Evolutionary conservation across 2,888 invertebrate genomes (phyloP).

Genomic region (Linnaemya tessellans): DNA sequence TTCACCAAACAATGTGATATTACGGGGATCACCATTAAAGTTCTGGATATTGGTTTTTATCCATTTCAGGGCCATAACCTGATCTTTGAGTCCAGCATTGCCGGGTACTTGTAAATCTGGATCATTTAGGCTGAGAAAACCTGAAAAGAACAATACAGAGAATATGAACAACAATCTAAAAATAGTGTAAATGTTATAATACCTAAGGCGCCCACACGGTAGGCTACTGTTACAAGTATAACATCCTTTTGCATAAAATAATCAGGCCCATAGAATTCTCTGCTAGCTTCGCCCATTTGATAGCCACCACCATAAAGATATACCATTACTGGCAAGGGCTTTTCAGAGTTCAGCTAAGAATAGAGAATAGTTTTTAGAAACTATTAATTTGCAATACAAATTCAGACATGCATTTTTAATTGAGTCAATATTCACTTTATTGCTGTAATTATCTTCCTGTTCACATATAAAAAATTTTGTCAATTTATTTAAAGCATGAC

Average conservation of each 20-base stretch:
- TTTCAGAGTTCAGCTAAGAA: slow-evolving; percentile 72
- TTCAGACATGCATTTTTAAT: no score
- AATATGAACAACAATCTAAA: background rate
- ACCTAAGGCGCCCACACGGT: slow-evolving; percentile 84
- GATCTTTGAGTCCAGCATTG: slow-evolving; percentile 85
- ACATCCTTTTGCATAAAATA: slow-evolving; percentile 83
- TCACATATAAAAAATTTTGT: no score
- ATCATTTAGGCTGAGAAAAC: slow-evolving; percentile 84
- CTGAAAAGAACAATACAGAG: slow-evolving; percentile 75
- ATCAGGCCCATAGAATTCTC: slow-evolving; percentile 83
- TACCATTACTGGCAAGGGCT: slow-evolving; percentile 83
- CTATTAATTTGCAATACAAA: no score
- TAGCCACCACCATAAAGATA: slow-evolving; percentile 85
- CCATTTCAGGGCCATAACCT: slow-evolving; percentile 84
- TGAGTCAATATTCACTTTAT: no score
- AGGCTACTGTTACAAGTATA: slow-evolving; percentile 83
- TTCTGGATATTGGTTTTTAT: slow-evolving; percentile 83
- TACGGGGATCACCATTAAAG: slow-evolving; percentile 84
- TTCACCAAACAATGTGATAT: slow-evolving; percentile 85
- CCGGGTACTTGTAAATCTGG: slow-evolving; percentile 84
- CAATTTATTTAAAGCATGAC: no score
- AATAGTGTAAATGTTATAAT: slow-evolving; percentile 30
- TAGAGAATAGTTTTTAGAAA: no score
- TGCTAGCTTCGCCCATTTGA: slow-evolving; percentile 82
- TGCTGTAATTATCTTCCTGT: no score